Evolutionary conservation across 2,113 vertebrate genomes (phyloP), one percentile per base, ranked within the genome.

Genomic region (Triplophysa rosa): DNA sequence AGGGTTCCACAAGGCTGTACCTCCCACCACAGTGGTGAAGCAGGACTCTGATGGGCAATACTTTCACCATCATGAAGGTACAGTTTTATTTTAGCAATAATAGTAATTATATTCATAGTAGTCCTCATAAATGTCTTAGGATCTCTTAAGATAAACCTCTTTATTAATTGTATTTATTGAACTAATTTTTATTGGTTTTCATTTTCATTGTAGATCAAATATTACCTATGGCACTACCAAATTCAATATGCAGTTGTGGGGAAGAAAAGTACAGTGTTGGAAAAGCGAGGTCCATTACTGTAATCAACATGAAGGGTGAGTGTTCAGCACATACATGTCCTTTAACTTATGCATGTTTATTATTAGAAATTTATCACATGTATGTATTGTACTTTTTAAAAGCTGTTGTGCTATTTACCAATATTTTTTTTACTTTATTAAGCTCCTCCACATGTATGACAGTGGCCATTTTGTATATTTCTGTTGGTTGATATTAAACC

Each of bases 241-340:
- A 49, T 21, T 68, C 42, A 19, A 68, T 68, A 8, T 68, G 67
- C 42, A 42, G 45, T 47, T 68, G 42, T 68, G 45, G 45, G 23
- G n/a, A 23, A 49, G 40, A 47, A 68, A 68, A 47, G 67, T 68
- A 68, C 67, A 68, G 40, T 45, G 67, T 68, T 68, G 11, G 67
- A 7, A 47, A 45, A 47, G 40, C 37, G 23, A 42, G 40, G 45
- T 68, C 40, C 4, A 47, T 68, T 68, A 49, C 40, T 49, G 19
- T 68, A 45, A 26, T 47, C 37, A 68, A 47, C 67, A 68, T 68
- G 67, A 68, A 68, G 37, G 67, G 40, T 68, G 10, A 68, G 67
- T 68, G n/a, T 40, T 47, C 45, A 47, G 45, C 45, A 47, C 45
- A 37, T 67, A 21, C n/a, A 21, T 29, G 24, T 1, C 13, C 61